These are phyloP conservation scores for Dione juno DNA, from an alignment of 2,888 invertebrate species.

Conservation along the genomic window DNA sequence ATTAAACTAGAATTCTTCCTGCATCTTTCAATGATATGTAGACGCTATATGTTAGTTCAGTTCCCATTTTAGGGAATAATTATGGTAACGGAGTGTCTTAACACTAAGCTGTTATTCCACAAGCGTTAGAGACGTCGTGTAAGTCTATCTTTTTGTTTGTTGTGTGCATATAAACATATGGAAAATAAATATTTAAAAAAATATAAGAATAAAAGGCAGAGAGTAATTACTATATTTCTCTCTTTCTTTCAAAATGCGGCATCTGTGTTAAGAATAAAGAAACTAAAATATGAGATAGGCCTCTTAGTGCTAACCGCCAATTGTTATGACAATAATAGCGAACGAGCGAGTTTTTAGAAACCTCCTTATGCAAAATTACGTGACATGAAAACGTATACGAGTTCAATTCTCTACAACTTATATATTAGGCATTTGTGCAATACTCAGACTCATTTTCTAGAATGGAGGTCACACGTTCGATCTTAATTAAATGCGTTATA, in stretches of 20 bases:
- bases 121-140: no score
- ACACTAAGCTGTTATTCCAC: no score
- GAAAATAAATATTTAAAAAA: no score
- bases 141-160: no score
- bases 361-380: slow-evolving; percentile 35
- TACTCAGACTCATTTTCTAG: not conserved
- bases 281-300: not conserved
- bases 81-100: not conserved
- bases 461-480: slow-evolving; percentile 4
- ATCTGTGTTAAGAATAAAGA: not conserved
- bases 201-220: no score
- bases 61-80: not conserved
- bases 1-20: not conserved
- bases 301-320: slow-evolving; percentile 7
- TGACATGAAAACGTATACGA: slow-evolving; percentile 28
- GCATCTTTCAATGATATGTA: not conserved
- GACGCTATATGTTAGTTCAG: not conserved
- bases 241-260: not conserved
- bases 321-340: slow-evolving; percentile 25
- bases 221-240: not conserved
- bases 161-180: no score
- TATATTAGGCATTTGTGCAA: not conserved
- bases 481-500: not conserved
- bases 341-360: slow-evolving; percentile 34
- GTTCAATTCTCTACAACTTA: not conserved